Base-by-base conservation (phyloP, 2,797 vertebrate species). In the Artibeus lituratus region DNA sequence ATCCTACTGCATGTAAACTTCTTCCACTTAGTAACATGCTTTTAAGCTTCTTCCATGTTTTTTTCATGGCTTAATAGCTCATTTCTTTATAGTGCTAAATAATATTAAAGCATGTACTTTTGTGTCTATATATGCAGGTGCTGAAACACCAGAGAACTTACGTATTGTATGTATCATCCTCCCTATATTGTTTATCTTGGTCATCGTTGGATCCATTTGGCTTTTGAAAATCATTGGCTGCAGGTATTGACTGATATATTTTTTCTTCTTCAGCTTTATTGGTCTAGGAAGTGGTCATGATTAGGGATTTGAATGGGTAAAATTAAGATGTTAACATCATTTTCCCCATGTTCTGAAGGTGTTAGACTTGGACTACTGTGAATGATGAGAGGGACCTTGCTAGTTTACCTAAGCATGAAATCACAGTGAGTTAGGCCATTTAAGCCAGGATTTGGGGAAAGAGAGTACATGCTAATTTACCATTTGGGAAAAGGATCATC, bases 161-260 rank as follows among this genome's bases (percentile, higher is more conserved):
- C n/a, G 3, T 14, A 9, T 49, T 57, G 0, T 0, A 10, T 86
- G 4, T 74, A 11, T 49, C 49, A 59, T 51, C 42, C 3, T 15
- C 51, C 0, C 44, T 62, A 3, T 47, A 89, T 7, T 78, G 42
- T 10, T 77, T 53, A 32, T 90, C 77, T 76, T 96, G 84, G 6
- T 84, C 81, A 11, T 96, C 57, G 0, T 19, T 51, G 95, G 82
- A 92, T 95, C 32, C 47, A 16, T 96, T 96, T 93, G 62, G 16
- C n/a, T 86, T 86, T 89, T 93, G 88, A 97, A 93, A 93, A 80
- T 11, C 82, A 18, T 0, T 67, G 10, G 24, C 53, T 97, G 62
- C 96, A 98, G 97, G 97, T 98, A 98, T 80, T 94, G 67, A 94
- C n/a, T 80, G 51, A 76, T 90, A 0, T 16, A 32, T n/a, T 78